These are phyloP conservation scores for Pelmatolapia mariae DNA, from an alignment of 2,113 vertebrate species.

Conservation along the genomic window DNA sequence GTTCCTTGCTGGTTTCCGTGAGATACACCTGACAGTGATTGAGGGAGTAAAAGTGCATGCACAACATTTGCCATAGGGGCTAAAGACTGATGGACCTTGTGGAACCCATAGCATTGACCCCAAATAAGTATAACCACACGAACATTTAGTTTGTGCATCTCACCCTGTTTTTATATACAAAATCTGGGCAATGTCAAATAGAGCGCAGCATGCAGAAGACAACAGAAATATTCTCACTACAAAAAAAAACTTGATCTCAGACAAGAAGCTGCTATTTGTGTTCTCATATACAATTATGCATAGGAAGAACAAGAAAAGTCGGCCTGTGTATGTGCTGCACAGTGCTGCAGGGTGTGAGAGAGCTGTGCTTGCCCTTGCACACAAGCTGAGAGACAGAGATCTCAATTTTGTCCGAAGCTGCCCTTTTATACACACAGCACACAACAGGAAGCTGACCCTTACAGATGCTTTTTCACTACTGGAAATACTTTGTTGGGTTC, in stretches of 20 bases:
- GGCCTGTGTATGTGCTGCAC: background rate
- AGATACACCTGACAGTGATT: background rate
- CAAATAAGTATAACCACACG: background rate
- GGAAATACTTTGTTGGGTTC: background rate
- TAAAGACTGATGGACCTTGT: background rate
- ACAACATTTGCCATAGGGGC: background rate
- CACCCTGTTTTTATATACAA: accelerated
- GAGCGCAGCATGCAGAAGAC: background rate
- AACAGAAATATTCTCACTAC: background rate
- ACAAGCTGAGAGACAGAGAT: background rate
- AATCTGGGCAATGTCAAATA: background rate
- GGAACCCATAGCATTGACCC: background rate
- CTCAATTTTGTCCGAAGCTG: background rate
- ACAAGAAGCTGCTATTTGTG: background rate
- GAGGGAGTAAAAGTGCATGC: background rate
- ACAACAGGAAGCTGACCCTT: background rate
- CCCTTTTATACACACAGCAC: background rate
- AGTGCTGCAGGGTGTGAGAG: background rate
- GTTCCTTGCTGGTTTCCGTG: background rate
- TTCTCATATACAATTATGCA: background rate
- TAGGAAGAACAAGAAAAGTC: background rate
- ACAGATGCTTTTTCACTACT: background rate
- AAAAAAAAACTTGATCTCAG: background rate
- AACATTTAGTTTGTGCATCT: background rate
- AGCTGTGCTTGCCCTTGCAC: background rate